These are phyloP conservation scores for Sympetrum striolatum DNA, from an alignment of 2,888 invertebrate genomes.

Conservation along the genomic window DNA sequence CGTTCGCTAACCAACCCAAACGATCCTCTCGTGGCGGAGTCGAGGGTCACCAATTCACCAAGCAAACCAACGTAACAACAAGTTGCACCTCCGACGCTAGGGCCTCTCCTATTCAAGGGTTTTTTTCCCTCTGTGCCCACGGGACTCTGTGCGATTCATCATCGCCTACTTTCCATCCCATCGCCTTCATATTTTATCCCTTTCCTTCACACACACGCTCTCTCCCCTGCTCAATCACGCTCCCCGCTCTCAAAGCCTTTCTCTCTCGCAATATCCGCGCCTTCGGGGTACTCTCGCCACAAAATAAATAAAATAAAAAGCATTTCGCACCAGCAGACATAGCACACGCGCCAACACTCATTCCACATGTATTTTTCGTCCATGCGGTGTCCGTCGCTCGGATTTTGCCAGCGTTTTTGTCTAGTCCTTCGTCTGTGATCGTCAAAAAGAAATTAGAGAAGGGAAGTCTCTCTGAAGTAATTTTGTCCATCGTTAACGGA, in stretches of 20 bases:
- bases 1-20: background rate
- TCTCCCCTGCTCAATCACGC: background rate
- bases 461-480: no score
- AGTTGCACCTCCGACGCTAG: background rate
- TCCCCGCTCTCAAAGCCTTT: background rate
- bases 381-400: background rate
- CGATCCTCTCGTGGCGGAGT: background rate
- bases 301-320: background rate
- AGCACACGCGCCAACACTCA: background rate
- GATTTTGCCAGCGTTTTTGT: background rate
- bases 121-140: background rate
- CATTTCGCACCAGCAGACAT: background rate
- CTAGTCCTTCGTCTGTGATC: background rate
- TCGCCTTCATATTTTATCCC: background rate
- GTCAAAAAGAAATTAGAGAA: no score
- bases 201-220: background rate
- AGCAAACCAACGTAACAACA: background rate
- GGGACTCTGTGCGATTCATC: background rate
- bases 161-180: background rate
- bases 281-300: slow-evolving; percentile 10
- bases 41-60: background rate
- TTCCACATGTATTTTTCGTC: background rate
- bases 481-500: no score
- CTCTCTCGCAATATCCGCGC: slow-evolving; percentile 12
- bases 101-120: background rate